Evolutionary conservation across 1,140 invertebrate species (phyloP).

Genomic region (Amyelois transitella): DNA sequence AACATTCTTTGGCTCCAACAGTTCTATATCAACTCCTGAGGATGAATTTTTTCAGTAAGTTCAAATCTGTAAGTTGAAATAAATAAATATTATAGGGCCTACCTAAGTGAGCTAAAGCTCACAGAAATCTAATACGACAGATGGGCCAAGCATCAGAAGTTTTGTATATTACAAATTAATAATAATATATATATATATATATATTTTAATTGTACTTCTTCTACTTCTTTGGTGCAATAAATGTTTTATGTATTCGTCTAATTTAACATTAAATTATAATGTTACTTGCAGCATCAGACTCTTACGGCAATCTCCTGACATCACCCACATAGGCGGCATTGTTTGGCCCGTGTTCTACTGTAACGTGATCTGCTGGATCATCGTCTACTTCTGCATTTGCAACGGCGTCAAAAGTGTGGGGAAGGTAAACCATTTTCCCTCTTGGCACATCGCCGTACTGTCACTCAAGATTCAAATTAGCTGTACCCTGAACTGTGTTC

Average conservation of each 20-base stretch:
- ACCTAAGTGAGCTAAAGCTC: no score
- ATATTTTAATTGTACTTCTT: no score
- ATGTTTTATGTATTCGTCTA: no score
- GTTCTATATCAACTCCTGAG: conserved; percentile 78
- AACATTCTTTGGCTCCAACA: conserved; percentile 38
- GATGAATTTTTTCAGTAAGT: conserved; percentile 92
- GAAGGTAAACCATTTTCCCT: conserved; percentile 63
- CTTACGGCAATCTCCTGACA: conserved; percentile 78
- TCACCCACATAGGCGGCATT: conserved; percentile 80
- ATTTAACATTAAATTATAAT: neutral
- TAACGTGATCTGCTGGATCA: conserved; percentile 82
- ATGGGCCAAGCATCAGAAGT: no score
- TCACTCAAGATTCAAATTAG: conserved; percentile 18
- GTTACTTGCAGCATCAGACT: conserved; percentile 78
- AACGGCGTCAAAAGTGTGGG: conserved; percentile 87
- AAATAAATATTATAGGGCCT: no score
- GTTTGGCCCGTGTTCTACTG: conserved; percentile 83
- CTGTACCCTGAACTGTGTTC: conserved; percentile 11
- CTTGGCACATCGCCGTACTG: conserved; percentile 27
- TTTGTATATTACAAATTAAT: no score
- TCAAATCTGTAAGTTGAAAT: neutral
- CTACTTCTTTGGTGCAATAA: no score
- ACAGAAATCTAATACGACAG: no score
- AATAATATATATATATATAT: no score
- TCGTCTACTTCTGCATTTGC: conserved; percentile 86